These are phyloP conservation scores for Ectemnius cavifrons DNA, from an alignment of 2,888 invertebrate genomes.

Conservation along the genomic window DNA sequence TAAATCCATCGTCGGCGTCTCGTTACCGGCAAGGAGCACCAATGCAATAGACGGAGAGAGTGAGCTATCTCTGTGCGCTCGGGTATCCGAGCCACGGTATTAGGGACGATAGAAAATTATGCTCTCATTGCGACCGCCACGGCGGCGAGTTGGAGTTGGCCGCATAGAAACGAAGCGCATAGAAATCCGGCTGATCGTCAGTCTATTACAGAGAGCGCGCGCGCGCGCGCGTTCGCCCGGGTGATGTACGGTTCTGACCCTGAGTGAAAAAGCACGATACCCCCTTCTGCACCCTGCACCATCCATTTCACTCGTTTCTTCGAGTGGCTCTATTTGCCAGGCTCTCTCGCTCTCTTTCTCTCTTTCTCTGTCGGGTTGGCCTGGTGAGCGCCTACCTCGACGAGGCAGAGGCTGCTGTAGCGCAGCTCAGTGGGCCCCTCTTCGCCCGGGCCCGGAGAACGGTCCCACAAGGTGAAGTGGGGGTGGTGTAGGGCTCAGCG, in stretches of 20 bases:
- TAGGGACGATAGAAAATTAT: constrained; percentile 54
- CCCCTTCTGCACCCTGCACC: constrained; percentile 23
- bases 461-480: constrained; percentile 52
- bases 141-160: constrained; percentile 20
- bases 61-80: neutral
- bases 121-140: constrained; percentile 33
- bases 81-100: constrained; percentile 21
- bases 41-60: no score
- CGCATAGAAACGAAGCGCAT: constrained; percentile 60
- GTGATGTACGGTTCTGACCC: constrained; percentile 75
- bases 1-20: constrained; percentile 71
- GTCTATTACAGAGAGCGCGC: constrained; percentile 60
- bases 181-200: constrained; percentile 69
- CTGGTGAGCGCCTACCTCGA: constrained; percentile 46
- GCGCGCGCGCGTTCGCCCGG: constrained; percentile 63
- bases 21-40: constrained; percentile 59
- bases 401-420: constrained; percentile 32
- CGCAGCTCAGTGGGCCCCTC: constrained; percentile 11
- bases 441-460: constrained; percentile 42
- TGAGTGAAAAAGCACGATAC: constrained; percentile 69
- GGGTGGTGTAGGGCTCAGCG: constrained; percentile 65
- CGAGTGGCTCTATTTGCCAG: constrained; percentile 18
- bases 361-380: constrained; percentile 40
- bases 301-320: constrained; percentile 28
- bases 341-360: constrained; percentile 29